Evolutionary conservation across 2,888 invertebrate genomes (phyloP), one percentile per base, ranked within the genome.

Genomic region (Lissocephala sabroskyi): DNA sequence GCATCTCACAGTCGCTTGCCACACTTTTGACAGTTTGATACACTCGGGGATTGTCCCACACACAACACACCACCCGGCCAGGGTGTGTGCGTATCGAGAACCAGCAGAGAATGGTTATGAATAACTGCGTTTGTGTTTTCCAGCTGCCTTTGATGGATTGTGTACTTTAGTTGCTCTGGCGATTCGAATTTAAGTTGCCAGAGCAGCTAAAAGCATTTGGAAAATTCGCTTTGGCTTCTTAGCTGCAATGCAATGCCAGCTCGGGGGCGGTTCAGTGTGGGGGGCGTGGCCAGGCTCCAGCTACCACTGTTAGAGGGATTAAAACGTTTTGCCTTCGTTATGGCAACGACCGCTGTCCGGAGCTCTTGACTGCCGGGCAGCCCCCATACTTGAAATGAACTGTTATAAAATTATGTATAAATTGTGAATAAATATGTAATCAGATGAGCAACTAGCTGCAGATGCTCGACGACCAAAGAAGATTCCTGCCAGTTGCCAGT

Each of bases 381-480:
- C 16, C 16, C 16, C 14, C 35, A 35, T 16, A 13, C 35, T 18
- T 19, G 50, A 43, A 46, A 44, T 52, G 48, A 60, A 55, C 49
- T 77, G 51, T 45, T 49, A 48, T 45, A 59, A 57, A 63, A 70
- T 77, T 70, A 75, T 71, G 71, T 67, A 66, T 63, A 75, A 71
- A 77, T 71, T 75, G 66, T 57, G 56, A 65, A 65, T 67, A 67
- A 78, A 77, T 73, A 67, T 71, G 73, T 75, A 71, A 71, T 77
- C 68, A 77, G 76, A 56, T 62, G 59, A 67, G 53, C 65, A 63
- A 71, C 66, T 61, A 56, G 48, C 65, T 66, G 56, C 67, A 65
- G 77, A 59, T 74, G 77, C 51, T 65, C 52, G 59, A 65, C 52
- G 49, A 56, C 49, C 59, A 56, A 54, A 65, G 62, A 52, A 66